Evolutionary conservation across 1,140 invertebrate genomes (phyloP), one percentile per base, ranked within the genome.

Genomic region (Aleiodes sp.): DNA sequence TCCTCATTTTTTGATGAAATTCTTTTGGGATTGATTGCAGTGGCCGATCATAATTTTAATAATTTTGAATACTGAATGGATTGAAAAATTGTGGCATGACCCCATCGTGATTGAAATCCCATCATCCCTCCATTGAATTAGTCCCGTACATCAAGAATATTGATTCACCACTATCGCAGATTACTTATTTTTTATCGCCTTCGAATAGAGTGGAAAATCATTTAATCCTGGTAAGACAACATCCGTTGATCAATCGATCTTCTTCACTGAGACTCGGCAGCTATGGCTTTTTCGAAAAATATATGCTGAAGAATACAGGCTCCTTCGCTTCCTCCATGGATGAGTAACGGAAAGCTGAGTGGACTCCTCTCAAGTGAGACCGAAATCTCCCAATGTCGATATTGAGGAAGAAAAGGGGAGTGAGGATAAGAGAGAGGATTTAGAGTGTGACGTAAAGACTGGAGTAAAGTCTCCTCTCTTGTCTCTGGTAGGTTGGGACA

Each of bases 261-360:
- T 21, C 46, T 16, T 52, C 12, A 4, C 2, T 24, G 46, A 21
- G 19, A 24, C 21, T 52, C 9, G 46, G 46, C 46, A 52, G 26
- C 19, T 16, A 24, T 52, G 21, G 46, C 46, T 21, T 7, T 24
- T 8, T 16, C 7, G 46, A 2, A 21, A 52, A 8, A 52, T 52
- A 43, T 52, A 6, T 52, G 46, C 21, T 16, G 41, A 7, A 16
- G 46, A 52, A 52, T 52, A 16, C 21, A 52, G 19, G 31, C 10
- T 35, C 10, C 10, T 10, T 35, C 31, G 41, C 14, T 19, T 46
- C 41, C 21, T 2, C 46, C 19, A 52, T 24, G 10, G 41, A 4
- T n/a, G 46, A 52, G 16, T 52, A 52, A 52, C 46, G 46, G 46
- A 19, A 52, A 9, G 21, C 26, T 46, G 41, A 46, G 41, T 46